Evolutionary conservation across 2,888 invertebrate genomes (phyloP).

Genomic region (Rhagium mordax): DNA sequence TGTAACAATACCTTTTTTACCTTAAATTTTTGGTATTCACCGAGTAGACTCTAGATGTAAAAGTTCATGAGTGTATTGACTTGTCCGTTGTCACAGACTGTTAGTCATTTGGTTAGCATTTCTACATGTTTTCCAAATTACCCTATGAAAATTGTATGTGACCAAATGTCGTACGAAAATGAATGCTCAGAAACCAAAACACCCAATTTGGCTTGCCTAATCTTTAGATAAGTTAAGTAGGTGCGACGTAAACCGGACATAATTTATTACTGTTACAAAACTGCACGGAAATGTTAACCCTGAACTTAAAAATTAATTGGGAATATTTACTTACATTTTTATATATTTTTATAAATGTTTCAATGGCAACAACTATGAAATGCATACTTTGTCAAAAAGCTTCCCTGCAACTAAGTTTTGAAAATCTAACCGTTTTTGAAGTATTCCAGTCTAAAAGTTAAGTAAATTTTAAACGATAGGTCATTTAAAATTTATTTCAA

Average conservation of each 20-base stretch:
- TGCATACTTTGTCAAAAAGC: no score
- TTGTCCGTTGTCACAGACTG: slow-evolving; percentile 3
- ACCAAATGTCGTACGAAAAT: background rate
- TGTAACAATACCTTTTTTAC: background rate
- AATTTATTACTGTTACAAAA: background rate
- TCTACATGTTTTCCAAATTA: background rate
- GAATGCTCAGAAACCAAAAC: background rate
- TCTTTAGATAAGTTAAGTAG: background rate
- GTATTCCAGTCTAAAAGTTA: no score
- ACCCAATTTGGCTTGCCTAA: background rate
- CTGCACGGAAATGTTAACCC: no score
- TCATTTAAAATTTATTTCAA: no score
- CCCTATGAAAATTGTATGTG: background rate
- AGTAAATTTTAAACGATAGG: no score
- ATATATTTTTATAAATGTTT: no score
- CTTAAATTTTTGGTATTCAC: background rate
- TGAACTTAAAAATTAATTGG: no score
- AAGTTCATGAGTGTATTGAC: background rate
- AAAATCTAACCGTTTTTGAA: no score
- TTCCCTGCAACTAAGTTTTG: no score
- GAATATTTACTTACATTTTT: no score
- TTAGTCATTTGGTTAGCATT: background rate
- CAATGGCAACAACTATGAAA: no score
- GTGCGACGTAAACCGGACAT: no score
- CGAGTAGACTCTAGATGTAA: background rate